These are phyloP conservation scores for Branchellion lobata DNA, from an alignment of 2,888 invertebrate species.

Conservation along the genomic window DNA sequence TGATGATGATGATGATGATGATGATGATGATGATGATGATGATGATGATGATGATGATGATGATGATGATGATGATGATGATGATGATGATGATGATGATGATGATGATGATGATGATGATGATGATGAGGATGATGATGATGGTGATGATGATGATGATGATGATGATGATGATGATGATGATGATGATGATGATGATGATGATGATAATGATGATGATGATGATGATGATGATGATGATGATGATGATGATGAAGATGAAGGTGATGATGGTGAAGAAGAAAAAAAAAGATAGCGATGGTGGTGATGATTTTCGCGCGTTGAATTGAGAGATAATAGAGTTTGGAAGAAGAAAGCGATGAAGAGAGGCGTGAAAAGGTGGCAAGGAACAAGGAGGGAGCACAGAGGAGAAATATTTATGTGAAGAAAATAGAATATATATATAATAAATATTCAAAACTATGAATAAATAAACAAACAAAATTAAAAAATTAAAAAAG, in stretches of 20 bases:
- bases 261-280: background rate
- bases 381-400: too few species aligned
- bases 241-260: slow-evolving; percentile 5
- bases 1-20: slow-evolving; percentile 14
- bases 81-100: background rate
- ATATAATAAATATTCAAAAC: too few species aligned
- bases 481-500: too few species aligned
- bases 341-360: too few species aligned
- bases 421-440: too few species aligned
- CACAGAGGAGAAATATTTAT: too few species aligned
- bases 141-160: slow-evolving; percentile 17
- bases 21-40: slow-evolving; percentile 24
- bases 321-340: too few species aligned
- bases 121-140: background rate
- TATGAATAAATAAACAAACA: too few species aligned
- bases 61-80: background rate
- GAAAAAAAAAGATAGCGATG: too few species aligned
- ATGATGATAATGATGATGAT: slow-evolving; percentile 18
- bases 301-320: too few species aligned
- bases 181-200: slow-evolving; percentile 12
- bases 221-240: slow-evolving; percentile 17
- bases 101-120: slow-evolving; percentile 3
- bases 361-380: too few species aligned
- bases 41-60: background rate
- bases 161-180: slow-evolving; percentile 13